Base-by-base conservation (phyloP, 1,140 invertebrate species). In the Calycopis cecrops region DNA sequence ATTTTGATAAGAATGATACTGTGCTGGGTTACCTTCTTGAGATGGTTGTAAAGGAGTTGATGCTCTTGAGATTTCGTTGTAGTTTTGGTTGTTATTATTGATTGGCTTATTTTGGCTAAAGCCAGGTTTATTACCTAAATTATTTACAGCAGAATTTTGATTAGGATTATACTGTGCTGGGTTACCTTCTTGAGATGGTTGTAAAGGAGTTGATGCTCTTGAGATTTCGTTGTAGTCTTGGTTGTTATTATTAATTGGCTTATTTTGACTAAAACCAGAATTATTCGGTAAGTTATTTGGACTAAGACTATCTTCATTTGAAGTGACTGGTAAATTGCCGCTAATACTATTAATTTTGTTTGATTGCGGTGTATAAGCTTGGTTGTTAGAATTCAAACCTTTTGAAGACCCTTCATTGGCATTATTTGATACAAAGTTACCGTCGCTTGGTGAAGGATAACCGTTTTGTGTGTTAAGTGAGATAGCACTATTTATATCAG, bases 311-410 rank as follows among this genome's bases (percentile, higher is more conserved):
- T 9, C 40, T 17, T 16, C 14, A 44, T 44, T 16, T 16, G 40
- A 44, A 9, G 17, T 14, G 14, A 16, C 17, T 14, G 40, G 40
- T 44, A 16, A 7, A 34, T 28, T 34, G 7, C 33, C 28, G 21
- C 42, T 54, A 34, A 33, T n/a, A 16, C 35, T 35, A 42, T 33
- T 18, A 47, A 55, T 11, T 18, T 48, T 51, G 37, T 57, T 59
- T 16, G 40, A 14, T 51, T 52, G 35, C 12, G 53, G 37, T 35
- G 18, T 44, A 44, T 44, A 16, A 0, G 9, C 7, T 44, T 14
- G 9, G 17, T 6, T 44, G 12, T 44, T 44, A 44, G 40, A 44
- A 44, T 16, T 16, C 6, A 28, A 28, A 9, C 14, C 14, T 1
- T 44, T 44, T 18, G 40, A 3, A 16, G 28, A 11, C 1, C 10